These are phyloP conservation scores for Thereva nobilitata DNA, from an alignment of 2,888 invertebrate genomes.

Conservation along the genomic window DNA sequence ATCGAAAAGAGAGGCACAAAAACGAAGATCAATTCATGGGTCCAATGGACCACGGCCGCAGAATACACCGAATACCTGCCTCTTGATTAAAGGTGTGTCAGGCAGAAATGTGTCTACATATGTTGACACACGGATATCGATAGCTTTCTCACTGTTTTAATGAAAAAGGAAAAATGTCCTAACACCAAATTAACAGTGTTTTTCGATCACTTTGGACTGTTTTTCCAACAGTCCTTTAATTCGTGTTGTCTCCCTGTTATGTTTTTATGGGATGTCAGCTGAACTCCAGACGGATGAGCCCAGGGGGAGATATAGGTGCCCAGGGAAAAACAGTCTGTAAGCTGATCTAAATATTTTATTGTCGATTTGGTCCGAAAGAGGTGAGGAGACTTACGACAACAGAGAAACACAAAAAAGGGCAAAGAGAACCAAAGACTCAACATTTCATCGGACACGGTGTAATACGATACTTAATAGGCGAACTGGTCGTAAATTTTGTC, in stretches of 20 bases:
- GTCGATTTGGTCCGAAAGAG: constrained; percentile 8
- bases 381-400: constrained; percentile 25
- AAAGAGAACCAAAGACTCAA: constrained; percentile 37
- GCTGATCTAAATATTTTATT: constrained; percentile 38
- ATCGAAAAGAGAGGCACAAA: constrained; percentile 36
- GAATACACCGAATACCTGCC: too few relatives aligned
- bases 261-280: constrained; percentile 15
- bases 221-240: neutral
- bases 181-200: constrained; percentile 33
- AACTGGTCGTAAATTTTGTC: constrained; percentile 47
- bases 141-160: constrained; percentile 14
- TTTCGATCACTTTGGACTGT: constrained; percentile 24
- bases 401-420: constrained; percentile 23
- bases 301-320: constrained; percentile 17
- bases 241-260: constrained; percentile 18
- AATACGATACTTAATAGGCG: constrained; percentile 47
- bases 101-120: constrained; percentile 28
- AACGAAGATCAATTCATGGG: constrained; percentile 26
- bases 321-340: constrained; percentile 22
- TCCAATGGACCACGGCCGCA: neutral
- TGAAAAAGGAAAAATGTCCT: constrained; percentile 11
- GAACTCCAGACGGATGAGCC: constrained; percentile 7
- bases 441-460: constrained; percentile 47
- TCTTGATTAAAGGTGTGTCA: constrained; percentile 29
- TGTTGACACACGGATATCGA: constrained; percentile 40